Evolutionary conservation across 2,113 vertebrate genomes (phyloP), one percentile per base, ranked within the genome.

Genomic region (Ramphastos sulfuratus): DNA sequence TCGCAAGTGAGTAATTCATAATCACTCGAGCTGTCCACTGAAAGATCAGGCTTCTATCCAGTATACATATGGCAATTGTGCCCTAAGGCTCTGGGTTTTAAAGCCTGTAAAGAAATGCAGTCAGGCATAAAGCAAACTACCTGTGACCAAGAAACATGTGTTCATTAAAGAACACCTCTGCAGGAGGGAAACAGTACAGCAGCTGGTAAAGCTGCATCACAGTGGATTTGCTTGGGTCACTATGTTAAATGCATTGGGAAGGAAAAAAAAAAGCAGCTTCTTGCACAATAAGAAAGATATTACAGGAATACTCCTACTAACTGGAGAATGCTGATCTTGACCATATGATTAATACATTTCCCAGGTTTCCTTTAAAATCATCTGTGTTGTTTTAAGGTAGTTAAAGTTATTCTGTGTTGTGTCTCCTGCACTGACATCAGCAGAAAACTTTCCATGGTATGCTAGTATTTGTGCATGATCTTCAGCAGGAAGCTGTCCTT

Each of bases 341-440:
- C 81, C 54, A 77, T n/a, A 60, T 2, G 10, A 92, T 65, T 52
- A 83, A 95, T 74, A 60, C 17, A 73, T 88, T 94, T 84, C 87
- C 66, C 76, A 93, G 85, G 73, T 73, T 87, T 91, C 65, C 74
- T 86, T 90, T 54, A 77, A 90, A 85, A 94, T 93, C 59, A 84
- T 90, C 87, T 91, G 87, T n/a, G 65, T 64, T 88, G 70, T 66
- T 93, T 94, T 91, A 94, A 81, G 52, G 74, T 69, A 69, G 70
- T 72, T 78, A 58, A 79, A 73, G 80, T 71, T 60, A 94, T 79
- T 67, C 95, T 89, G 90, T n/a, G 33, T 84, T 93, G n/a, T 88
- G 83, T 93, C 93, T 92, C 71, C 89, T 82, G 60, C 77, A 64
- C 85, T 95, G 89, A 95, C 82, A 89, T 83, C 82, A 94, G 82